Conservation (phyloP, 2,113 vertebrate species). For the Recurvirostra avosetta region DNA sequence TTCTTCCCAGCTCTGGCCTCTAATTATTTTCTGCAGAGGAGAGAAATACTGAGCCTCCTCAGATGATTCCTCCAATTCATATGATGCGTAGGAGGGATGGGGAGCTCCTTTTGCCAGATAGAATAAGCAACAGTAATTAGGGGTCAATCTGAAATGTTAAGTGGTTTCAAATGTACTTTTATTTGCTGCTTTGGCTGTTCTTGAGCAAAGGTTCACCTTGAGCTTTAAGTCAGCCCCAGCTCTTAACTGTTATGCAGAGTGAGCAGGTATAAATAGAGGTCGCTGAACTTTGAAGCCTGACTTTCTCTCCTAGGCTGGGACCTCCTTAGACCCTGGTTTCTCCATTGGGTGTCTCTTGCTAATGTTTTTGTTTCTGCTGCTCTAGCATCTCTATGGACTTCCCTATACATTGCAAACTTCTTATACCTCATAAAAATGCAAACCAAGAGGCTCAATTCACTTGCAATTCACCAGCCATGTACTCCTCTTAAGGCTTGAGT, state of each 20-base stretch:
- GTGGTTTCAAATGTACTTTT: neutral
- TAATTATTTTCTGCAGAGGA: neutral
- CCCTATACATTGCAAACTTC: neutral
- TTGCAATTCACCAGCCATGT: neutral
- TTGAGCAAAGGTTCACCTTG: neutral
- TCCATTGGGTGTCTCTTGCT: neutral
- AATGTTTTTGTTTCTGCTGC: neutral
- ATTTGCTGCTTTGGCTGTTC: neutral
- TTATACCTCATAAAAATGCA: neutral
- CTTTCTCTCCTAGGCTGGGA: neutral
- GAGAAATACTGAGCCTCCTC: neutral
- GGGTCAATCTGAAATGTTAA: neutral
- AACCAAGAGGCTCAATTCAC: neutral
- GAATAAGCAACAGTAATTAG: neutral
- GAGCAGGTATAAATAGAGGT: neutral
- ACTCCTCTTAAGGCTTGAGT: neutral
- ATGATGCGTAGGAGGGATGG: neutral
- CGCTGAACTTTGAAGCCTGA: neutral
- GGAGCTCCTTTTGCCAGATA: neutral
- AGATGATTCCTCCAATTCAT: neutral
- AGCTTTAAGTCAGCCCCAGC: neutral
- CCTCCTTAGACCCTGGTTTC: neutral
- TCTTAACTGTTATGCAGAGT: neutral
- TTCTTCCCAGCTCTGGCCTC: neutral
- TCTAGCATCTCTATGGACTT: neutral